A percentile compares a stretch with the other conserved stretches of the same genome.
Evolutionary conservation across 2,797 vertebrate genomes (phyloP).

Genomic region (Lacerta bilineata): DNA sequence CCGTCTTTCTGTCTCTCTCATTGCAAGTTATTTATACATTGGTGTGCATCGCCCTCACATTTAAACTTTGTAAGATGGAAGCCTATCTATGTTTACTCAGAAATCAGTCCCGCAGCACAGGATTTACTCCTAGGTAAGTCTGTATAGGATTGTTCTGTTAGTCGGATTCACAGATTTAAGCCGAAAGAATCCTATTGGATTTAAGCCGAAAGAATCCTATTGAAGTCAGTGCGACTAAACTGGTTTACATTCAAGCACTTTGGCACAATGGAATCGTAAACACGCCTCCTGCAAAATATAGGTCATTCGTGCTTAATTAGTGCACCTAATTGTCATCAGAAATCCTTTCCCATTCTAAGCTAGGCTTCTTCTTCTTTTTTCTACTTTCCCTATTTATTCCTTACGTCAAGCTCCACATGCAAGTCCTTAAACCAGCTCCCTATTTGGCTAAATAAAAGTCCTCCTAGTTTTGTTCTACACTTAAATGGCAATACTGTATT

Average conservation of each 20-base stretch:
- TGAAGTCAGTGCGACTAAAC: background rate
- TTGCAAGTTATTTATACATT: background rate
- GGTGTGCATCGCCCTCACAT: background rate
- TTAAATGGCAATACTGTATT: background rate
- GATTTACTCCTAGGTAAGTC: background rate
- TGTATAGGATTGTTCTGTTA: background rate
- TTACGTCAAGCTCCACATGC: background rate
- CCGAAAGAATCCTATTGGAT: background rate
- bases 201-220: background rate
- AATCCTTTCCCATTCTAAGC: background rate
- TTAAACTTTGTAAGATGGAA: background rate
- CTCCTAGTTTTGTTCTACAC: background rate
- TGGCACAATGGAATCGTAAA: constrained; percentile 3
- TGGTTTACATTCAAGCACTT: background rate
- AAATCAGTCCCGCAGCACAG: background rate
- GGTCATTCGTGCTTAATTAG: constrained; percentile 33
- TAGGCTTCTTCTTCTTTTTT: background rate
- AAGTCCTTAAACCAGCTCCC: background rate
- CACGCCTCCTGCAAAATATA: constrained; percentile 26
- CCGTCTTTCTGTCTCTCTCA: too few relatives aligned
- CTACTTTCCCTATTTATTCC: background rate
- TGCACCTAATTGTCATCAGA: constrained; percentile 4
- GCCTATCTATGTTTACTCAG: background rate
- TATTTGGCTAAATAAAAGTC: background rate
- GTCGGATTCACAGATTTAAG: background rate